Conservation (phyloP, 2,797 vertebrate species). For the Novumbra hubbsi region DNA sequence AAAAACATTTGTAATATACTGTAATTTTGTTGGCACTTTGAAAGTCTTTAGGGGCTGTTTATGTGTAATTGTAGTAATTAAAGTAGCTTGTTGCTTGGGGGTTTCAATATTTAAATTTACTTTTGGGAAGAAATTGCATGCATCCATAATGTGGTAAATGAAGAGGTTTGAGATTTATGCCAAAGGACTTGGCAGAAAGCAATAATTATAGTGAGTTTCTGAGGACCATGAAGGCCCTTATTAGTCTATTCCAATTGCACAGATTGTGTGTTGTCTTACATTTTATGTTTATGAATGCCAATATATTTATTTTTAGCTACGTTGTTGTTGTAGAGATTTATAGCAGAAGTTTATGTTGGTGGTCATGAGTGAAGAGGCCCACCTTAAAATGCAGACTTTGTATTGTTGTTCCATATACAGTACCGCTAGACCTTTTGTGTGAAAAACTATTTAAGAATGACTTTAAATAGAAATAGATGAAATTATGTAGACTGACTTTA, state of each 20-base stretch:
- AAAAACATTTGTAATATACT: background rate
- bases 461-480: conserved; percentile 40
- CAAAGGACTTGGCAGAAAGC: conserved; percentile 23
- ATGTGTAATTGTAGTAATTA: conserved; percentile 1
- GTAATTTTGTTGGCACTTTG: background rate
- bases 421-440: conserved; percentile 6
- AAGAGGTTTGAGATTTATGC: conserved; percentile 25
- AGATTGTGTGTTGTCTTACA: conserved; percentile 30
- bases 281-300: conserved; percentile 36
- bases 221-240: conserved; percentile 34
- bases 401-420: conserved; percentile 17
- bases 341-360: background rate
- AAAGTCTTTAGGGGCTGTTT: background rate
- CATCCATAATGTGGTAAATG: conserved; percentile 4
- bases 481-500: conserved; percentile 40
- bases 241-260: conserved; percentile 25
- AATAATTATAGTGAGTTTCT: conserved; percentile 34
- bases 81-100: conserved; percentile 7
- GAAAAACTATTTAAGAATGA: background rate
- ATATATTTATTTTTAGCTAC: conserved; percentile 13
- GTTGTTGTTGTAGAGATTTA: background rate
- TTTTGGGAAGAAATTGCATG: background rate
- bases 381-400: conserved; percentile 23
- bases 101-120: background rate
- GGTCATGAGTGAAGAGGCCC: background rate